Evolutionary conservation across 1,140 invertebrate species (phyloP), one percentile per base, ranked within the genome.

Genomic region (Drosophila nigromelanica): DNA sequence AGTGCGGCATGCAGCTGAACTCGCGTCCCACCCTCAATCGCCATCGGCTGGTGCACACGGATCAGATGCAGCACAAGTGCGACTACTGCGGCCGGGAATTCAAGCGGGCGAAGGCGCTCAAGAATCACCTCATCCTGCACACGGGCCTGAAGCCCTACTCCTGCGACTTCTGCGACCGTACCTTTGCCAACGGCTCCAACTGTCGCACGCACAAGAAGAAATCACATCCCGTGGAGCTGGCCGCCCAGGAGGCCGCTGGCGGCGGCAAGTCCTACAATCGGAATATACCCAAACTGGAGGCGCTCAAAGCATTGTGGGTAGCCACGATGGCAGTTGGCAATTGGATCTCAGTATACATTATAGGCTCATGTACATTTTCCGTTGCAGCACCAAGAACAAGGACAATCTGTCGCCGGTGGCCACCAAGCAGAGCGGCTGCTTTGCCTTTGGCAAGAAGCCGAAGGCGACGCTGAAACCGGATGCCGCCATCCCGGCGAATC

Each of bases 191-290:
- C 48, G 92, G 92, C 12, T 92, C 92, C 7, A 93, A 93, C 59
- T 93, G 92, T 69, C 91, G 93, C 24, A 92, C 92, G 48, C 93
- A 93, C 71, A 93, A 93, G 50, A 91, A 92, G 58, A 90, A 92
- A 21, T 77, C 91, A 37, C 93, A 93, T 82, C 92, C 92, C 11
- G 80, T 87, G 51, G 93, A 93, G 66, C 75, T 93, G 56, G 86
- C 91, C 8, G 80, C 90, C 0, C 80, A 90, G 50, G 92, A 92
- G 61, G 90, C 90, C n/a, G 63, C 87, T 2, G 91, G 90, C n/a
- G 90, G 76, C 4, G 72, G 59, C 7, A 91, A 80, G 39, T 56
- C 59, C 14, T 89, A 89, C 59, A 91, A 90, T 48, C 73, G 78
- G 6, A 91, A 92, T 64, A 92, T 92, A 61, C 91, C 91, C 21